phyloP scores from a whole-genome alignment of 2,797 vertebrate genomes.

The Pogoniulus pusillus region DNA sequence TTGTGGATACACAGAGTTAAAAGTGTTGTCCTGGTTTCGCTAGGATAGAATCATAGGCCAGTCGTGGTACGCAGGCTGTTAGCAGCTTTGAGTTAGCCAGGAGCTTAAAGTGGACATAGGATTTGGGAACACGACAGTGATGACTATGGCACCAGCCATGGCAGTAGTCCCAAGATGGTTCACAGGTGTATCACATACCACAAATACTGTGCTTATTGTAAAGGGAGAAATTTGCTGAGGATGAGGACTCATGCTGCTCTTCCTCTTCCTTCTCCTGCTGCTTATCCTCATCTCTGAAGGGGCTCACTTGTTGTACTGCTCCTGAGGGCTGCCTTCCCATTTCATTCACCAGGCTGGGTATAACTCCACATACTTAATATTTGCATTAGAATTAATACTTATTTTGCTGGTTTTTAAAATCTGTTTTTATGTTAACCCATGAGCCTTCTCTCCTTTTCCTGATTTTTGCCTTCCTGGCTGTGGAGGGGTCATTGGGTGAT shows the following conservation, averaged over 20 bases:
- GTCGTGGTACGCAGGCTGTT: too few relatives aligned
- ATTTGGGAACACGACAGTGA: too few relatives aligned
- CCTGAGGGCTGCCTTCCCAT: too few relatives aligned
- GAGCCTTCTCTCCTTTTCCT: neutral
- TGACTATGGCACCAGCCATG: neutral
- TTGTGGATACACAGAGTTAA: neutral
- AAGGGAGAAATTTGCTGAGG: neutral
- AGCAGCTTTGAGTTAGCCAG: too few relatives aligned
- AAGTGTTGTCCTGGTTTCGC: neutral
- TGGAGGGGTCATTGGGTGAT: neutral
- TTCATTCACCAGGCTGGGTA: too few relatives aligned
- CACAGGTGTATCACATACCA: neutral
- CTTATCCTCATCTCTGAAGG: neutral
- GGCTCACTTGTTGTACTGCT: too few relatives aligned
- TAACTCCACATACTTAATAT: neutral
- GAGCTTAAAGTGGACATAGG: too few relatives aligned
- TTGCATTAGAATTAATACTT: neutral
- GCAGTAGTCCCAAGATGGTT: neutral
- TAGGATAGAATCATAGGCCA: too few relatives aligned
- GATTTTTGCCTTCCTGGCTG: neutral
- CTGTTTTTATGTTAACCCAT: neutral
- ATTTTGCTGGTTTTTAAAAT: neutral
- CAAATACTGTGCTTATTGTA: neutral
- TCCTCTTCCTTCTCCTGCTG: neutral
- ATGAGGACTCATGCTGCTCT: too few relatives aligned